Conservation (phyloP, 2,113 vertebrate genomes). For the Psittacula cyanocephala region DNA sequence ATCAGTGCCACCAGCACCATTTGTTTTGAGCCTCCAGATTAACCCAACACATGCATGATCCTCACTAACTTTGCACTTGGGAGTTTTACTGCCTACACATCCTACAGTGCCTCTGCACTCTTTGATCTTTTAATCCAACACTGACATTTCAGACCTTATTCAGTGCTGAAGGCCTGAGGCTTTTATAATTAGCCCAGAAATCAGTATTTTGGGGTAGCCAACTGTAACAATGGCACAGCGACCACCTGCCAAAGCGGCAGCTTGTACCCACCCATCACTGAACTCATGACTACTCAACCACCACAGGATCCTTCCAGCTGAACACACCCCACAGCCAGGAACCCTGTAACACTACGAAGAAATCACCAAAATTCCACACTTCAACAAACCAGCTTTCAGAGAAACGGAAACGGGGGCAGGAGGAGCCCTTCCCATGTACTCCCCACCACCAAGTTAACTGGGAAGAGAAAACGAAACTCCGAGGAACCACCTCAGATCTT, state of each 20-base stretch:
- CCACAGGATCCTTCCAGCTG: neutral
- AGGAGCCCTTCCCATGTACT: neutral
- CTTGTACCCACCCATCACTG: neutral
- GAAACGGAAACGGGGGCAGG: neutral
- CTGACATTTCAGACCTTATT: neutral
- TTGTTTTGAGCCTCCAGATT: neutral
- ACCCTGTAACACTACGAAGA: neutral
- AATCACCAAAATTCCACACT: slow-evolving; percentile 29
- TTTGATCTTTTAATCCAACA: neutral
- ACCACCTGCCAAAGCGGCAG: neutral
- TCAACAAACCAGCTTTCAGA: slow-evolving; percentile 1
- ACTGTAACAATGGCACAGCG: neutral
- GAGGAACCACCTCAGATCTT: neutral
- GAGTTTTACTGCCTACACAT: neutral
- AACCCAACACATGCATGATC: neutral
- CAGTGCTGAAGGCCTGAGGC: neutral
- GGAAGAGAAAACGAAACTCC: slow-evolving; percentile 45
- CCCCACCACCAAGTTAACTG: neutral
- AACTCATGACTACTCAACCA: accelerated
- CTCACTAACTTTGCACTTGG: neutral
- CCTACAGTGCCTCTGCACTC: neutral
- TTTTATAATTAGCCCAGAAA: neutral
- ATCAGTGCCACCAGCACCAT: neutral
- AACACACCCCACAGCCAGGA: neutral
- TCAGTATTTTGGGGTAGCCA: neutral